Evolutionary conservation across 1,140 invertebrate genomes (phyloP).

Genomic region (Megalopta genalis): DNA sequence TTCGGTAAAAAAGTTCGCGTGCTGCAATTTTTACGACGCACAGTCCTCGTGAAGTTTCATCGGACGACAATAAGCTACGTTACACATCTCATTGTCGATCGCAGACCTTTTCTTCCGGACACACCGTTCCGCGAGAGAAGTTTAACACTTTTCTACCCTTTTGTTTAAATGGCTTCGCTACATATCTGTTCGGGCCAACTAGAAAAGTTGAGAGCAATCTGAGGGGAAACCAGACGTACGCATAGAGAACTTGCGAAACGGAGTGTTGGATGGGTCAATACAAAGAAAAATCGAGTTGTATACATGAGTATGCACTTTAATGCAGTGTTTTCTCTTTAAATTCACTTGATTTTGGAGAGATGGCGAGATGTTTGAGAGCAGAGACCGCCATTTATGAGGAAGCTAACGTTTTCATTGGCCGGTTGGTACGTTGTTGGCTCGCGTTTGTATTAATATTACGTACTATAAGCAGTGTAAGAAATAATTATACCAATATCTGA

Average conservation of each 20-base stretch:
- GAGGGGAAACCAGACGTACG: slow-evolving; percentile 24
- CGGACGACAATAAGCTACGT: background rate
- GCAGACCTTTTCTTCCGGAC: background rate
- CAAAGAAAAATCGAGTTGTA: slow-evolving; percentile 27
- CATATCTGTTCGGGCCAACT: background rate
- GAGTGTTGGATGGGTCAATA: slow-evolving; percentile 50
- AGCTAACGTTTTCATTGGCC: no score
- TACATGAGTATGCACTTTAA: background rate
- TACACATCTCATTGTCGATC: background rate
- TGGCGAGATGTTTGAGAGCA: no score
- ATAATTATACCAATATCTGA: no score
- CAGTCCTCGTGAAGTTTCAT: background rate
- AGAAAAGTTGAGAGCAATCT: slow-evolving; percentile 61
- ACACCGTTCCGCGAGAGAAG: background rate
- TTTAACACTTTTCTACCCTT: slow-evolving; percentile 30
- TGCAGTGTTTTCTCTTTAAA: background rate
- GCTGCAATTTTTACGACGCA: background rate
- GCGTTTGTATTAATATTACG: no score
- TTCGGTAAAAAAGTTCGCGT: slow-evolving; percentile 1
- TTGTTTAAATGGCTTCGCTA: slow-evolving; percentile 54
- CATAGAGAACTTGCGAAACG: slow-evolving; percentile 10
- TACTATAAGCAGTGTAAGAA: no score
- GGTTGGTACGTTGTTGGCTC: no score
- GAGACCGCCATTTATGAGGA: no score
- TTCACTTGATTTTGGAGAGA: no score